Base-by-base conservation (phyloP, 2,888 invertebrate genomes). In the Buathra laborator region DNA sequence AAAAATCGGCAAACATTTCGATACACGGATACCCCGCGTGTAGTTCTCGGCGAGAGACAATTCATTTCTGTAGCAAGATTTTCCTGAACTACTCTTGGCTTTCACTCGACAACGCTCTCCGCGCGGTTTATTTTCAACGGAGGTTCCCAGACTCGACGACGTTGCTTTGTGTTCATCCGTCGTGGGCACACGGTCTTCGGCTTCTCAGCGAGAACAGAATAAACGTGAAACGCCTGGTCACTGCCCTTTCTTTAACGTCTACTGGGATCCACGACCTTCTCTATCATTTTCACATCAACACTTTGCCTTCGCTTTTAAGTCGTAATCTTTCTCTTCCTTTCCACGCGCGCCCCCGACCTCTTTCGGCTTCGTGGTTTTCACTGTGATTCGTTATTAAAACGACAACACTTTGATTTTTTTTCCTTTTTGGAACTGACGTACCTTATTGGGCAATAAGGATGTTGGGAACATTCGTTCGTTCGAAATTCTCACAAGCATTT, bases 231-330 rank as follows among this genome's bases (percentile, higher is more conserved):
- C 76, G 79, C 85, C 37, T 85, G 78, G 85, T 85, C 85, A 83
- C 71, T 80, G 83, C 76, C 68, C 85, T 83, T 85, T 85, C 82
- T 76, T 19, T 16, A 12, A 32, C 29, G 48, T 24, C 37, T 37
- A 46, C 46, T 24, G 19, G 16, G 53, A 71, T 77, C 24, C 32
- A 44, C 62, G 71, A 80, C 59, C 81, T 83, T 83, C 79, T 85
- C 83, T 83, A 85, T 85, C 85, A 83, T 80, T 83, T 76, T 85
- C 79, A 80, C 79, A 79, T 83, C 83, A 80, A 85, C 79, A 76
- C 79, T 78, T 67, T 62, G n/a, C 48, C 48, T 3, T 48, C 48
- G 12, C 48, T 48, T 48, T 48, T 48, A 48, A n/a, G 48, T 12
- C 48, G 14, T 48, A 48, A 48, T 48, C 48, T 10, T 48, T 48